Conservation (phyloP, 2,797 vertebrate genomes). For the Lepilemur ruficaudatus region DNA sequence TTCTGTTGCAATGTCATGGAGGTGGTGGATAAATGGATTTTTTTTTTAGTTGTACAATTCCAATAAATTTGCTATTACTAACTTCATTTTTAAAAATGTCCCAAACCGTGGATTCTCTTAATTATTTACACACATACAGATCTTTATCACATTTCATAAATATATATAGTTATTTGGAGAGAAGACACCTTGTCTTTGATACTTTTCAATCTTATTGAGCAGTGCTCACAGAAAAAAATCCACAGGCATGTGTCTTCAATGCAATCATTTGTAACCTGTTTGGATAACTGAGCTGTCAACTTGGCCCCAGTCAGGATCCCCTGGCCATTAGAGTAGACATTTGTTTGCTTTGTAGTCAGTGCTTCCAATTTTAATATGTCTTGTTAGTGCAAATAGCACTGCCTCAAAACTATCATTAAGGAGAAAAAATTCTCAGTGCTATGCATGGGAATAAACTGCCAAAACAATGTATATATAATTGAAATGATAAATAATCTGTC, state of each 20-base stretch:
- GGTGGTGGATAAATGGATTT: not conserved
- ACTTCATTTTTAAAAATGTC: not conserved
- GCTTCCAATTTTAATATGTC: conserved; percentile 62
- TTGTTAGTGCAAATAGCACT: conserved; percentile 45
- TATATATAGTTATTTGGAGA: not conserved
- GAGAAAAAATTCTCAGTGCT: conserved; percentile 22
- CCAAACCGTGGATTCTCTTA: not conserved
- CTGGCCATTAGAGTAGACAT: not conserved
- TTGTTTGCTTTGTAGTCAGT: not conserved
- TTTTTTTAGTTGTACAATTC: not conserved
- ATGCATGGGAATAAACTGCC: conserved; percentile 42
- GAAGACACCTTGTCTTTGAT: not conserved
- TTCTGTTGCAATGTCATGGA: not conserved
- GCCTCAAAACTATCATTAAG: conserved; percentile 39
- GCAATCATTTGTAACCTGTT: conserved; percentile 62
- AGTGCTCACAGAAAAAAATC: conserved; percentile 5
- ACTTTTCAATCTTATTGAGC: conserved; percentile 30
- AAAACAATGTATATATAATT: conserved; percentile 26
- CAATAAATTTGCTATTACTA: not conserved
- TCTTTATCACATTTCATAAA: not conserved
- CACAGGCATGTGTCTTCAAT: conserved; percentile 50
- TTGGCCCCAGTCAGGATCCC: conserved; percentile 10
- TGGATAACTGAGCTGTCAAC: conserved; percentile 65
- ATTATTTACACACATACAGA: not conserved
- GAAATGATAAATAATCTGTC: conserved; percentile 64